These are phyloP conservation scores for Marronus borbonicus DNA, from an alignment of 2,888 invertebrate species.

Conservation along the genomic window DNA sequence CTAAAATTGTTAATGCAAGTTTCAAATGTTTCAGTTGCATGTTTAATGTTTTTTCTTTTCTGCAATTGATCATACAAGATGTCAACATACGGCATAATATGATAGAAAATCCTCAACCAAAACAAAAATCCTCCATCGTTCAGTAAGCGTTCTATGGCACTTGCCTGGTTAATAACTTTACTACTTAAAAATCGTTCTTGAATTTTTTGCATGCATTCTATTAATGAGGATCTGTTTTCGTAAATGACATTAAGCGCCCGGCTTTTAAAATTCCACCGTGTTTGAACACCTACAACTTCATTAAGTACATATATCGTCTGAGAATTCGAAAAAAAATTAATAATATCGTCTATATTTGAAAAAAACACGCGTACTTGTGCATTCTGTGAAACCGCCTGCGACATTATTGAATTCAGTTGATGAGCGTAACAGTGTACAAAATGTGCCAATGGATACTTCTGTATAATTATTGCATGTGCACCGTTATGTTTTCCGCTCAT, in stretches of 20 bases:
- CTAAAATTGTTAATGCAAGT: not conserved
- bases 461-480: not conserved
- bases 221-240: not conserved
- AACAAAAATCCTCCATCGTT: not conserved
- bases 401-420: not conserved
- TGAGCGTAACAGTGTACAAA: slow-evolving; percentile 7
- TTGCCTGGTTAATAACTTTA: slow-evolving; percentile 12
- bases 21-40: not conserved
- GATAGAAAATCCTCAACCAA: slow-evolving; percentile 7
- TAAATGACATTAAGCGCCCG: not conserved
- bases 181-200: not conserved
- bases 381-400: not conserved
- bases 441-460: not conserved
- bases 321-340: slow-evolving; percentile 1
- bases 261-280: not conserved
- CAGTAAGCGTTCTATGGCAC: slow-evolving; percentile 11
- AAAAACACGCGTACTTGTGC: slow-evolving; percentile 1
- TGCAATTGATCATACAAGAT: not conserved
- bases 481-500: not conserved
- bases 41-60: not conserved
- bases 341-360: not conserved
- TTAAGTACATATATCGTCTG: not conserved
- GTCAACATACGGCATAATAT: slow-evolving; percentile 6
- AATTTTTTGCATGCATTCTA: slow-evolving; percentile 1
- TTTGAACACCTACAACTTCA: slow-evolving; percentile 11